phyloP scores from a whole-genome alignment of 2,888 invertebrate species.

The Acleris sparsana region DNA sequence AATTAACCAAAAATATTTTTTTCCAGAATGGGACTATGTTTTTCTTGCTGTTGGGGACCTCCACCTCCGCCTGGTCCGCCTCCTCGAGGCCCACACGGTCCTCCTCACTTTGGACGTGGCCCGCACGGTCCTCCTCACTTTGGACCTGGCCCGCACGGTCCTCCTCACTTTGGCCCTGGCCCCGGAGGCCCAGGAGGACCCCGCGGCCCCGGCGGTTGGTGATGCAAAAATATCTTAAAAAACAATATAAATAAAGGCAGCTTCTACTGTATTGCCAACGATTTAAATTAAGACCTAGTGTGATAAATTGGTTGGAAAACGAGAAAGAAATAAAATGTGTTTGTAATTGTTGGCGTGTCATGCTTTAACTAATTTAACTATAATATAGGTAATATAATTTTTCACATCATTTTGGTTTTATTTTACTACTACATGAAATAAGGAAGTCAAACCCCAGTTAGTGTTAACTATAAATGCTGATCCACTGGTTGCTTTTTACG shows the following conservation, averaged over 20 bases:
- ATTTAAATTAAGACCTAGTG: not conserved
- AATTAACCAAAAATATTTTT: not conserved
- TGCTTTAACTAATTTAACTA: too few relatives aligned
- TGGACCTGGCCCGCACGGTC: conserved; percentile 7
- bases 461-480: too few relatives aligned
- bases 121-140: conserved; percentile 11
- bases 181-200: conserved; percentile 9
- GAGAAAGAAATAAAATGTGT: too few relatives aligned
- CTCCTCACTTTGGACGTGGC: conserved; percentile 40
- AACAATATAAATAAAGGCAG: too few relatives aligned
- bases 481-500: too few relatives aligned
- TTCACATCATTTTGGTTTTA: too few relatives aligned
- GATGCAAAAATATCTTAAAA: not conserved
- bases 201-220: conserved; percentile 6
- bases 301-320: too few relatives aligned
- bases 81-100: conserved; percentile 38
- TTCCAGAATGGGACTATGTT: conserved; percentile 45
- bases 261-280: too few relatives aligned
- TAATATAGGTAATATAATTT: too few relatives aligned
- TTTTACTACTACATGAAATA: too few relatives aligned
- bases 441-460: too few relatives aligned
- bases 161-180: conserved; percentile 3
- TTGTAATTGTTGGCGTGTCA: too few relatives aligned
- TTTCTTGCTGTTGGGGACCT: conserved; percentile 40
- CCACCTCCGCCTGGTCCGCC: conserved; percentile 37